phyloP scores from a whole-genome alignment of 1,140 invertebrate genomes.

The Propsilocerus akamusi region DNA sequence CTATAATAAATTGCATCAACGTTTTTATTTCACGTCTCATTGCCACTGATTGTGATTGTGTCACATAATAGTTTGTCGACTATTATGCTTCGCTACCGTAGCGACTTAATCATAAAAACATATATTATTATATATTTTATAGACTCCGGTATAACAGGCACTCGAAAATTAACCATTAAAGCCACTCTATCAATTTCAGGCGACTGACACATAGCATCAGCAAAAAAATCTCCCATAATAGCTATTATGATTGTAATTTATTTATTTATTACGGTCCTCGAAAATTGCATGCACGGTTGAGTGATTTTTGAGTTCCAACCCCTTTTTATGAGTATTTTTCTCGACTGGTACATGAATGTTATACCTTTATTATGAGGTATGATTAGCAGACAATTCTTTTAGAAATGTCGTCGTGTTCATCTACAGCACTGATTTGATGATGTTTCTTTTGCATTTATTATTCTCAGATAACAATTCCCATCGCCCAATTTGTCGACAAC shows the following conservation, averaged over 20 bases:
- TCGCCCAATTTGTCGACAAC: slow-evolving; percentile 30
- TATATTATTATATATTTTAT: not conserved
- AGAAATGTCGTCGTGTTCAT: not conserved
- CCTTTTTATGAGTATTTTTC: not conserved
- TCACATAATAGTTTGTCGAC: not conserved
- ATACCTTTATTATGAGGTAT: not conserved
- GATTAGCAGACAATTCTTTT: not conserved
- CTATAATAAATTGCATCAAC: no score
- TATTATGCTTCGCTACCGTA: not conserved
- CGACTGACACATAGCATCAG: not conserved
- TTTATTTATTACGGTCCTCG: slow-evolving; percentile 4
- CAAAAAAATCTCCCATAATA: slow-evolving; percentile 4
- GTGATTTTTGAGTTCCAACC: not conserved
- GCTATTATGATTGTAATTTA: slow-evolving; percentile 5
- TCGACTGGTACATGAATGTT: not conserved
- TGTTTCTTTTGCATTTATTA: slow-evolving; percentile 4
- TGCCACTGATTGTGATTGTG: not conserved
- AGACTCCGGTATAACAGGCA: not conserved
- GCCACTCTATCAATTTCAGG: slow-evolving; percentile 3
- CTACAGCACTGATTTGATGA: not conserved
- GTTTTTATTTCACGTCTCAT: not conserved
- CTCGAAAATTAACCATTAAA: not conserved
- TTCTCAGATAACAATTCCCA: slow-evolving; percentile 45
- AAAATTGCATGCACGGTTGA: not conserved
- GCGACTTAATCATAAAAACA: not conserved